Conservation (phyloP, 2,888 invertebrate species). For the Nephrotoma guestfalica region DNA sequence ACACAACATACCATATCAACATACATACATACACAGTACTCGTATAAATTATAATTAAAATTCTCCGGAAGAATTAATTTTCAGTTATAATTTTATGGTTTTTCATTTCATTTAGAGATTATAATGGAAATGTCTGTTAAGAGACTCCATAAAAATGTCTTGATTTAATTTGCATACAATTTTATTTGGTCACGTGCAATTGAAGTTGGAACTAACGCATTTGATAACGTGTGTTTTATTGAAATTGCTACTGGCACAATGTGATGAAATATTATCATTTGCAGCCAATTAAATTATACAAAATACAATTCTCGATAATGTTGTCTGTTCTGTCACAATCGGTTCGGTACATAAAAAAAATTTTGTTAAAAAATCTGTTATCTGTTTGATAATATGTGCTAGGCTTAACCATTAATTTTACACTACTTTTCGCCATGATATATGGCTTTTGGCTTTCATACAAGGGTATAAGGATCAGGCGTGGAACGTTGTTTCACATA, state of each 20-base stretch:
- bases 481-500: too few species aligned
- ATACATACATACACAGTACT: not conserved
- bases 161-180: not conserved
- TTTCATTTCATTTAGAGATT: not conserved
- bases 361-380: too few species aligned
- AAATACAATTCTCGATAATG: too few species aligned
- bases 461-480: too few species aligned
- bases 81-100: not conserved
- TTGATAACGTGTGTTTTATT: not conserved
- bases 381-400: too few species aligned
- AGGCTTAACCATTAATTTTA: too few species aligned
- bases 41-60: not conserved
- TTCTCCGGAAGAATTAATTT: not conserved
- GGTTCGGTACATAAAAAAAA: too few species aligned
- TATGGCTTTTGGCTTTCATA: too few species aligned
- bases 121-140: not conserved
- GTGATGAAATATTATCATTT: not conserved
- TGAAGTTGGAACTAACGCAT: not conserved
- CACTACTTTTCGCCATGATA: too few species aligned
- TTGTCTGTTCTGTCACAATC: too few species aligned
- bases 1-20: not conserved
- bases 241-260: not conserved
- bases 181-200: not conserved
- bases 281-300: too few species aligned
- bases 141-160: not conserved